phyloP scores from a whole-genome alignment of 2,113 vertebrate species.

The Rhinopithecus roxellana region DNA sequence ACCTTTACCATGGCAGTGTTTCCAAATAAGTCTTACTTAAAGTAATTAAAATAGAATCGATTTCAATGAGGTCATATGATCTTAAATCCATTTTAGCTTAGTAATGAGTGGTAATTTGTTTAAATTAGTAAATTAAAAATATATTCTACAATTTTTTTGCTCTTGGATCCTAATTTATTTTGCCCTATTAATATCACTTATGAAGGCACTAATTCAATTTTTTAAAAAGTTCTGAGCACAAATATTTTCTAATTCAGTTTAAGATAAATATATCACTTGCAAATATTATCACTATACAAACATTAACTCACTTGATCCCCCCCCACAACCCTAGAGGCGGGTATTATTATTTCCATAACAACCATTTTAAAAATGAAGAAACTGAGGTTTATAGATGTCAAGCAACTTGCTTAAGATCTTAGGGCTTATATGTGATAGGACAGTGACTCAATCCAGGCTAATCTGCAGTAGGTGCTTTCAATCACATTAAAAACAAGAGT shows the following conservation, averaged over 20 bases:
- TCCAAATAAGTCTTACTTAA: conserved; percentile 39
- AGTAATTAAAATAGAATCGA: conserved; percentile 34
- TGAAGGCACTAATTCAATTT: background rate
- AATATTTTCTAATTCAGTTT: conserved; percentile 22
- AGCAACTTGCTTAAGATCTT: background rate
- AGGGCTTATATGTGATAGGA: background rate
- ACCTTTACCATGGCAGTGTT: background rate
- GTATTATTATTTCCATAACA: conserved; percentile 34
- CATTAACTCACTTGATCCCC: background rate
- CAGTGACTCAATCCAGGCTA: background rate
- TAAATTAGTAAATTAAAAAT: conserved; percentile 45
- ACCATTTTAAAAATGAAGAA: conserved; percentile 13
- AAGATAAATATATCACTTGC: background rate
- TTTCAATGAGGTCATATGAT: background rate
- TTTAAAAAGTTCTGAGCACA: background rate
- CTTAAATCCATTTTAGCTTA: background rate
- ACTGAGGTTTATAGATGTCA: background rate
- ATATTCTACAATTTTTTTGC: background rate
- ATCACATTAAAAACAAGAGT: conserved; percentile 2
- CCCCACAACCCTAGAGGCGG: background rate
- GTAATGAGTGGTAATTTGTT: background rate
- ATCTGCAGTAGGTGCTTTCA: background rate
- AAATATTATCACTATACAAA: conserved; percentile 5
- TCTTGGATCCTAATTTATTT: conserved; percentile 7
- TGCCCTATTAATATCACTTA: background rate